Conservation (phyloP, 2,888 invertebrate genomes). For the Vannuccia rotundouncinata region DNA sequence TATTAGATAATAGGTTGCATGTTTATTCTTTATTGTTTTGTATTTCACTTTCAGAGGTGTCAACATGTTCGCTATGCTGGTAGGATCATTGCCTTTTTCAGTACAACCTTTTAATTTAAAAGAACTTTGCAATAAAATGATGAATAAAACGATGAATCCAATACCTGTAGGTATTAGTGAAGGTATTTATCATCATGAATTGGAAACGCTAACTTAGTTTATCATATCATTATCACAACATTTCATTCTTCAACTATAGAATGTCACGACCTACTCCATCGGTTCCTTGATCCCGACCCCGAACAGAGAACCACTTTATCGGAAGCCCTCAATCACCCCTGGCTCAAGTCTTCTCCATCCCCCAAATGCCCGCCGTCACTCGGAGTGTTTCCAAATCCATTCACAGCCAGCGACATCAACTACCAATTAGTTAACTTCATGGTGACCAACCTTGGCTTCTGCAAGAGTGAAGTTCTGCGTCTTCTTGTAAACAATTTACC, state of each 20-base stretch:
- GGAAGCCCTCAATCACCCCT: conserved; percentile 51
- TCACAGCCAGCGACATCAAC: neutral
- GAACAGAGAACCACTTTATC: conserved; percentile 47
- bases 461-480: neutral
- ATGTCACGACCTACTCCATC: conserved; percentile 46
- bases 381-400: neutral
- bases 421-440: neutral
- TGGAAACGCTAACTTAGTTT: too few species aligned
- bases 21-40: too few species aligned
- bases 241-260: neutral
- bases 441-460: neutral
- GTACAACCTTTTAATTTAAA: conserved; percentile 56
- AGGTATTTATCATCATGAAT: neutral
- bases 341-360: conserved; percentile 41
- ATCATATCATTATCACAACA: too few species aligned
- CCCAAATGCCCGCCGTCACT: neutral
- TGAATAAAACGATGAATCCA: conserved; percentile 51
- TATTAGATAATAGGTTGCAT: too few species aligned
- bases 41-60: conserved; percentile 51
- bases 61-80: conserved; percentile 56
- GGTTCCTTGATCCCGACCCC: conserved; percentile 51
- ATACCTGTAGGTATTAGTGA: conserved; percentile 47
- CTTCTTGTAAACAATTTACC: neutral
- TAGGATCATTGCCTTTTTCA: conserved; percentile 54
- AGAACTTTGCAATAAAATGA: conserved; percentile 52